Conservation (phyloP, 2,888 invertebrate species). For the Lydus trimaculatus region DNA sequence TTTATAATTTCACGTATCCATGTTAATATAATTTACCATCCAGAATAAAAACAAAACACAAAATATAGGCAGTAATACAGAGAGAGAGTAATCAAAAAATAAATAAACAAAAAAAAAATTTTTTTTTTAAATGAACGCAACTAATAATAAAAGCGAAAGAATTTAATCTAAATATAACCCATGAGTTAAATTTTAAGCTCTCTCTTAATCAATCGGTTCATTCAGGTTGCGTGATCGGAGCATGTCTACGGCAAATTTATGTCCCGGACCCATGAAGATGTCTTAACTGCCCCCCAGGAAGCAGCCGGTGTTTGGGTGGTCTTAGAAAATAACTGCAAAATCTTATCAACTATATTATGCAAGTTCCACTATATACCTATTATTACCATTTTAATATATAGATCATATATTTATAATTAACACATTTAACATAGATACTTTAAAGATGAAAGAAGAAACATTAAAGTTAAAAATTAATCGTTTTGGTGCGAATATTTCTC, state of each 20-base stretch:
- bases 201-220: conserved; percentile 54
- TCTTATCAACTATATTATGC: conserved; percentile 46
- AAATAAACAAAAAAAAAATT: conserved; percentile 9
- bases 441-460: too few species aligned
- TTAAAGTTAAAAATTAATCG: too few species aligned
- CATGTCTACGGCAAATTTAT: conserved; percentile 56
- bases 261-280: conserved; percentile 57
- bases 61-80: too few species aligned
- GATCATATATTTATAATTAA: conserved; percentile 40
- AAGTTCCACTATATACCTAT: conserved; percentile 46
- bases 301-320: conserved; percentile 55
- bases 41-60: neutral
- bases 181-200: conserved; percentile 50
- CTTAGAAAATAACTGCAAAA: conserved; percentile 42
- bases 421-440: too few species aligned
- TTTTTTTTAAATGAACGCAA: too few species aligned
- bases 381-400: too few species aligned
- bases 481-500: too few species aligned
- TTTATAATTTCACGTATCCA: neutral
- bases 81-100: too few species aligned
- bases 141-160: conserved; percentile 29
- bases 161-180: conserved; percentile 40
- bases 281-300: conserved; percentile 59
- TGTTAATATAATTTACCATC: neutral
- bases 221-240: conserved; percentile 55